Evolutionary conservation across 2,888 invertebrate species (phyloP).

Genomic region (Oscheius sp.): DNA sequence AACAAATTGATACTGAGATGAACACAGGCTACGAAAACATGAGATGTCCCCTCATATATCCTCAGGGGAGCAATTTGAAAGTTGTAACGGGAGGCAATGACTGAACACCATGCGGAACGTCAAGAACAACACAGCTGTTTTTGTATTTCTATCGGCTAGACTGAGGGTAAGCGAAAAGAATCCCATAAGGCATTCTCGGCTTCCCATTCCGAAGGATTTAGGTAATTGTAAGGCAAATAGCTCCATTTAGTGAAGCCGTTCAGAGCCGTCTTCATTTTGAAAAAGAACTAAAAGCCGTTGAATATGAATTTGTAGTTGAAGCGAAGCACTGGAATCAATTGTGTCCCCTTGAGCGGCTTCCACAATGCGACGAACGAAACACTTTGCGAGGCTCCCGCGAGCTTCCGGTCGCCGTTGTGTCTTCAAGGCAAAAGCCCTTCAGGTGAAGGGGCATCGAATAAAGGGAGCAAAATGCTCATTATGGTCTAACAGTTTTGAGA

Average conservation of each 20-base stretch:
- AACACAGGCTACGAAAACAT: constrained; percentile 21
- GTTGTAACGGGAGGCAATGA: constrained; percentile 21
- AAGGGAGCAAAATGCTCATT: no score
- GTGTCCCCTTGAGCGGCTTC: constrained; percentile 15
- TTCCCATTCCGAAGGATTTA: not conserved
- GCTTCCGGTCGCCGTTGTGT: constrained; percentile 13
- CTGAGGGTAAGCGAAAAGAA: no score
- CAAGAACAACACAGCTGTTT: not conserved
- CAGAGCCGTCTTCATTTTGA: not conserved
- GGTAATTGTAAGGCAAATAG: constrained; percentile 3
- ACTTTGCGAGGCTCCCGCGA: constrained; percentile 28
- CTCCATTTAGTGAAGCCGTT: not conserved
- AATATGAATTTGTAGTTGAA: constrained; percentile 12
- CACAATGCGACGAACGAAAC: constrained; percentile 22
- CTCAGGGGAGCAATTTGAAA: constrained; percentile 22
- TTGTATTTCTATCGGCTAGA: no score
- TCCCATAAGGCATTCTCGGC: no score
- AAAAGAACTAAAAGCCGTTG: not conserved
- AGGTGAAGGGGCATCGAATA: not conserved
- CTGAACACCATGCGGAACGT: not conserved
- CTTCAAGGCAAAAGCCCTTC: not conserved
- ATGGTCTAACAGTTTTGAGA: no score
- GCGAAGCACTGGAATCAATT: constrained; percentile 17
- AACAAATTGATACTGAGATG: no score
- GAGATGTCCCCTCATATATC: constrained; percentile 17